Conservation (phyloP, 1,140 invertebrate species). For the Drosophila bipectinata region DNA sequence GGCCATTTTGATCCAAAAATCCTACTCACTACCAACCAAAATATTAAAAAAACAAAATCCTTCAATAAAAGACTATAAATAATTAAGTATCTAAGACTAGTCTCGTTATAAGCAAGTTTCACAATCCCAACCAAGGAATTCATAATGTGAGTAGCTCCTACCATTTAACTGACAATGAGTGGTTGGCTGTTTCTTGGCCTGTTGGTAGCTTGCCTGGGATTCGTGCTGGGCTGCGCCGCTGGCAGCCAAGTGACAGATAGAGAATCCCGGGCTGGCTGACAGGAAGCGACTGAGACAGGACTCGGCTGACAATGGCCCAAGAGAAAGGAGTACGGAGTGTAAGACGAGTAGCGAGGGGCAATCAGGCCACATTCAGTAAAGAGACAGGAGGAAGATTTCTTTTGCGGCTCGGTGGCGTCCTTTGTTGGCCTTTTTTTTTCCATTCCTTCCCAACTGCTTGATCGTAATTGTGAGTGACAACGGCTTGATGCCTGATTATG, state of each 20-base stretch:
- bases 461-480: slow-evolving; percentile 82
- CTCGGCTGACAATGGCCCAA: slow-evolving; percentile 36
- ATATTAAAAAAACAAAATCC: no score
- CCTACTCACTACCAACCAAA: no score
- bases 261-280: slow-evolving; percentile 58
- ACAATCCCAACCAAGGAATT: slow-evolving; percentile 4
- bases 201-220: slow-evolving; percentile 23
- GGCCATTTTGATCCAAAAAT: no score
- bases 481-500: slow-evolving; percentile 82
- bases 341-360: slow-evolving; percentile 59
- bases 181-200: slow-evolving; percentile 48
- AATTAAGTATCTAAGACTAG: not conserved
- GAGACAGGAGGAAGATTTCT: slow-evolving; percentile 23
- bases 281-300: slow-evolving; percentile 54
- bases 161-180: slow-evolving; percentile 62
- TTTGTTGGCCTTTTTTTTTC: slow-evolving; percentile 37
- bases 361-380: slow-evolving; percentile 39
- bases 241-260: slow-evolving; percentile 75
- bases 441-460: slow-evolving; percentile 38
- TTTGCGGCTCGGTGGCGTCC: slow-evolving; percentile 28
- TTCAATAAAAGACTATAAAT: not conserved
- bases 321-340: slow-evolving; percentile 19
- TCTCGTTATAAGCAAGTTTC: not conserved
- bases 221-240: slow-evolving; percentile 54
- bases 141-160: slow-evolving; percentile 45